Evolutionary conservation across 2,113 vertebrate genomes (phyloP).

Genomic region (Callipepla squamata): DNA sequence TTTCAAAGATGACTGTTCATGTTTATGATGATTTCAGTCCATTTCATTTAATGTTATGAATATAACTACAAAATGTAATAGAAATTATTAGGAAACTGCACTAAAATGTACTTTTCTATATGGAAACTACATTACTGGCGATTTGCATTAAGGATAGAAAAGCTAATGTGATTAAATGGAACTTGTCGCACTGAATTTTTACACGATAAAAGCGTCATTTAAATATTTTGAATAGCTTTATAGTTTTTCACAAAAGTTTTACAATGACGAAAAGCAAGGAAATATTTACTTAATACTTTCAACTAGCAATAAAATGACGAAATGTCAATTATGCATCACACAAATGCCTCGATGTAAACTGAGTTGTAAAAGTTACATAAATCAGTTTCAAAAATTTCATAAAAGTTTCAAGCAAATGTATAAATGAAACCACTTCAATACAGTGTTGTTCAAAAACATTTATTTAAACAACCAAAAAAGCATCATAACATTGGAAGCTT

Average conservation of each 20-base stretch:
- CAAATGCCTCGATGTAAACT: background rate
- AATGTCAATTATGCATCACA: background rate
- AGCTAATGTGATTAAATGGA: background rate
- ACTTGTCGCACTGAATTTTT: background rate
- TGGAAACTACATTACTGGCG: background rate
- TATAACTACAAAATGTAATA: background rate
- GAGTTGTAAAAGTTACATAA: background rate
- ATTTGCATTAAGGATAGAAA: background rate
- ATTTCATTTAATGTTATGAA: background rate
- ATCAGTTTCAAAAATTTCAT: background rate
- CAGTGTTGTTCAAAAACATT: background rate
- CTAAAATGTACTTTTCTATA: background rate
- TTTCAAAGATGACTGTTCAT: background rate
- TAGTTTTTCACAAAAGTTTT: background rate
- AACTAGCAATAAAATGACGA: background rate
- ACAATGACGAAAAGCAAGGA: background rate
- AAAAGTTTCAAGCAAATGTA: background rate
- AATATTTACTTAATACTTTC: background rate
- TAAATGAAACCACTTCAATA: conserved; percentile 2
- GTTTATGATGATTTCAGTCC: background rate
- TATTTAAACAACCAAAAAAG: background rate
- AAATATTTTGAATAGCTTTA: background rate
- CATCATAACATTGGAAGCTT: background rate
- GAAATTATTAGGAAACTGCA: background rate
- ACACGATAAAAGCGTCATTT: background rate